These are phyloP conservation scores for Pissodes strobi DNA, from an alignment of 1,140 invertebrate genomes.

Conservation along the genomic window DNA sequence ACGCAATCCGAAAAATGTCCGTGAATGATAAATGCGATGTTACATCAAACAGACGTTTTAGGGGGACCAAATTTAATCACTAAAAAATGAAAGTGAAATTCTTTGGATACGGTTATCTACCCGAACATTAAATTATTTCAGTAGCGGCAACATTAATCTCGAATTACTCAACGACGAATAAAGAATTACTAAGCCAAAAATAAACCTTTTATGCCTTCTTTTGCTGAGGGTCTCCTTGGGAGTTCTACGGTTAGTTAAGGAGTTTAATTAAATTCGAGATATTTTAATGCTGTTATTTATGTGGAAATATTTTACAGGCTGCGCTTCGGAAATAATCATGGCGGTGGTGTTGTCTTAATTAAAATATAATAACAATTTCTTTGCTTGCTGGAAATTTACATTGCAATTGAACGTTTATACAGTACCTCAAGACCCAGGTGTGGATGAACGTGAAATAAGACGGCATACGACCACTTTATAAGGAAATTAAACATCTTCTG, in stretches of 20 bases:
- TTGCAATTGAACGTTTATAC: no score
- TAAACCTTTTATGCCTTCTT: slow-evolving; percentile 9
- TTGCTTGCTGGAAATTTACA: no score
- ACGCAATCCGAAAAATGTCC: no score
- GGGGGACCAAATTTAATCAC: slow-evolving; percentile 8
- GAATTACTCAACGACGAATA: slow-evolving; percentile 4
- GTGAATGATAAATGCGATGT: no score
- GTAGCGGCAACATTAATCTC: slow-evolving; percentile 5
- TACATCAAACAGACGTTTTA: no score
- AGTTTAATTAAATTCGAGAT: neutral
- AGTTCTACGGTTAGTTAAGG: neutral
- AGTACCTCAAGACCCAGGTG: no score
- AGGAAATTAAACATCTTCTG: no score
- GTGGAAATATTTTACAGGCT: neutral
- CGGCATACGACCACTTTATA: no score
- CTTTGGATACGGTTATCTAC: neutral
- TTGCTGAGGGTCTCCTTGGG: neutral
- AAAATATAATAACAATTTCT: no score
- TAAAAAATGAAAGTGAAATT: slow-evolving; percentile 8
- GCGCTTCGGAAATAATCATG: no score
- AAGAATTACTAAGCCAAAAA: slow-evolving; percentile 4
- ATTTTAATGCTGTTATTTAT: neutral
- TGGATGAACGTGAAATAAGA: no score
- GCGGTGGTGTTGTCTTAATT: no score
- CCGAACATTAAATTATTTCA: slow-evolving; percentile 6